Percentiles rank a stretch among this genome's conserved stretches.
phyloP scores from a whole-genome alignment of 1,140 invertebrate species.

The Drosophila bifasciata region DNA sequence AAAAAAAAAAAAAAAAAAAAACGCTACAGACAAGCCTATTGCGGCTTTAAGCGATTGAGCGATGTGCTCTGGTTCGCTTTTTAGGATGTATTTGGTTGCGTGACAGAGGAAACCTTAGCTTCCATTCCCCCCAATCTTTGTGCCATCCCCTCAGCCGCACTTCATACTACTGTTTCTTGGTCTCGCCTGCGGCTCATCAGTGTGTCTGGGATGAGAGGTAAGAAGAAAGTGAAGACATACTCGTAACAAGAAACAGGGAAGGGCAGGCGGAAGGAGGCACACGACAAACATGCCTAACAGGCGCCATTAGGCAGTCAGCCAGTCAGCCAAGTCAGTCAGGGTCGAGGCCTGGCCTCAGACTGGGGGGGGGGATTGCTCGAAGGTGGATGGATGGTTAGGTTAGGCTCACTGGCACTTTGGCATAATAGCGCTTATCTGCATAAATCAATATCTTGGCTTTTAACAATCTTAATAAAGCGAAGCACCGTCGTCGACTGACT shows the following conservation, averaged over 20 bases:
- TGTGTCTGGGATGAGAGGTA: slow-evolving; percentile 24
- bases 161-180: neutral
- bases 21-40: no score
- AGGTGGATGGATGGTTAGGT: slow-evolving; percentile 26
- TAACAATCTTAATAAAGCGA: slow-evolving; percentile 74
- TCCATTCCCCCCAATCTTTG: neutral
- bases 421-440: slow-evolving; percentile 77
- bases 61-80: neutral
- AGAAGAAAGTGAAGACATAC: slow-evolving; percentile 34
- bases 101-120: neutral
- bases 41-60: slow-evolving; percentile 34
- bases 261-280: neutral
- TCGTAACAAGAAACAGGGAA: slow-evolving; percentile 19
- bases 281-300: slow-evolving; percentile 55
- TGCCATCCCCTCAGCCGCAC: no score
- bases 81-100: slow-evolving; percentile 24
- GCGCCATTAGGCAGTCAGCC: slow-evolving; percentile 56
- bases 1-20: neutral
- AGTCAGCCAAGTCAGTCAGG: slow-evolving; percentile 33
- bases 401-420: slow-evolving; percentile 68
- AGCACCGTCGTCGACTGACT: slow-evolving; percentile 30
- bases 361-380: neutral
- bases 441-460: slow-evolving; percentile 79
- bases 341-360: slow-evolving; percentile 8
- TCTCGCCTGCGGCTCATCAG: slow-evolving; percentile 33